Evolutionary conservation across 2,113 vertebrate genomes (phyloP), one percentile per base, ranked within the genome.

Genomic region (Diadophis punctatus): DNA sequence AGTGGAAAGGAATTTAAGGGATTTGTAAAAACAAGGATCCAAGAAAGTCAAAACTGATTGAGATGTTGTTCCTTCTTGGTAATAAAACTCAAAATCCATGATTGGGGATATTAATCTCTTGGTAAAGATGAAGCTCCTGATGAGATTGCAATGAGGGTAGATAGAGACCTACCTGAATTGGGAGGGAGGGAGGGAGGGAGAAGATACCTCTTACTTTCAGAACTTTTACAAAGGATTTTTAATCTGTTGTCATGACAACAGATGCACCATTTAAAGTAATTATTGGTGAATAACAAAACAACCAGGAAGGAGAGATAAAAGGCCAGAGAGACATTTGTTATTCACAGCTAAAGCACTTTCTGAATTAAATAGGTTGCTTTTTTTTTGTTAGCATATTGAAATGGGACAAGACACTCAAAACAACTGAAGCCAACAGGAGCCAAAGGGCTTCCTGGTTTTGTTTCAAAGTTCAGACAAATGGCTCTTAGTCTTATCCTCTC

Each of bases 211-310:
- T 89, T 68, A 43, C 23, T 56, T 58, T 63, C 91, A 92, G 89
- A 89, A 87, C 94, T 90, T 92, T 96, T 93, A 92, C 94, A 89
- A 55, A 91, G 94, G 93, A 90, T 58, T 92, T 88, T 93, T 92
- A 90, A 92, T 91, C 18, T 23, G 94, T 95, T 56, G 56, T 86
- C 95, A 96, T 96, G 96, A 95, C 95, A 96, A 96, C 96, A 91
- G 46, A 22, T 91, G 84, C 58, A 92, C 87, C 93, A 74, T 91
- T 94, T 91, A 90, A 89, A 92, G 92, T 92, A 91, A 92, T 95
- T 94, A 39, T 90, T 89, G 60, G 91, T 86, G 92, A 95, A 91
- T 88, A 89, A 88, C 39, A 63, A 46, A 90, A 51, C 12, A 86
- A 48, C 88, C 86, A 85, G 10, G 51, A 53, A 53, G 5, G 55